Evolutionary conservation across 2,113 vertebrate genomes (phyloP).

Genomic region (Etia nguti): DNA sequence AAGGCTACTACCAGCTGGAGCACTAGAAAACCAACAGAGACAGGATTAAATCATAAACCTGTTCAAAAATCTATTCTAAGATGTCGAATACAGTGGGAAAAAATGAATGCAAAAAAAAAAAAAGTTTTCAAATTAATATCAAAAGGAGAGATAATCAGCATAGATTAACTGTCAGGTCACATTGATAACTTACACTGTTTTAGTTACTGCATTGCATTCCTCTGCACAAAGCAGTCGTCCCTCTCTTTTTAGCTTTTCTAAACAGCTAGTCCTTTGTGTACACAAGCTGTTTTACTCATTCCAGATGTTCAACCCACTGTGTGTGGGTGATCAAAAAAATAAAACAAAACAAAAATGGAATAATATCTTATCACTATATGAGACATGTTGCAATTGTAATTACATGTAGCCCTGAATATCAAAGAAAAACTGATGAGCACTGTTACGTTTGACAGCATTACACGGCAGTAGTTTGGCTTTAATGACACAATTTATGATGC

Average conservation of each 20-base stretch:
- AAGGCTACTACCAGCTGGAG: neutral
- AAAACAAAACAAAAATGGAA: neutral
- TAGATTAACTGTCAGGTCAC: neutral
- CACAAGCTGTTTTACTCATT: neutral
- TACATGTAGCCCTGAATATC: neutral
- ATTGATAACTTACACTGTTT: neutral
- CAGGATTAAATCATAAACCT: neutral
- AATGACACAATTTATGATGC: neutral
- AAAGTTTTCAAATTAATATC: neutral
- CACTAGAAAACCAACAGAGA: neutral
- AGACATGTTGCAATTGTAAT: neutral
- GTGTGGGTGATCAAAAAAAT: neutral
- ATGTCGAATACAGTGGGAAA: neutral
- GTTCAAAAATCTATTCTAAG: rapidly evolving
- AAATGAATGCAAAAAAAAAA: rapidly evolving
- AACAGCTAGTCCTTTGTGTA: neutral
- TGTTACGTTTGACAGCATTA: neutral
- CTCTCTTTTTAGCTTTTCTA: neutral
- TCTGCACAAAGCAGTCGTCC: neutral
- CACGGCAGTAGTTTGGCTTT: neutral
- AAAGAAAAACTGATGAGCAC: neutral
- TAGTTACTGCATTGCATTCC: neutral
- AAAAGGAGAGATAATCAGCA: neutral
- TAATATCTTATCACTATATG: neutral
- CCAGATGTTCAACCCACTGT: neutral